phyloP scores from a whole-genome alignment of 1,140 invertebrate genomes.

The Oscheius sp. region DNA sequence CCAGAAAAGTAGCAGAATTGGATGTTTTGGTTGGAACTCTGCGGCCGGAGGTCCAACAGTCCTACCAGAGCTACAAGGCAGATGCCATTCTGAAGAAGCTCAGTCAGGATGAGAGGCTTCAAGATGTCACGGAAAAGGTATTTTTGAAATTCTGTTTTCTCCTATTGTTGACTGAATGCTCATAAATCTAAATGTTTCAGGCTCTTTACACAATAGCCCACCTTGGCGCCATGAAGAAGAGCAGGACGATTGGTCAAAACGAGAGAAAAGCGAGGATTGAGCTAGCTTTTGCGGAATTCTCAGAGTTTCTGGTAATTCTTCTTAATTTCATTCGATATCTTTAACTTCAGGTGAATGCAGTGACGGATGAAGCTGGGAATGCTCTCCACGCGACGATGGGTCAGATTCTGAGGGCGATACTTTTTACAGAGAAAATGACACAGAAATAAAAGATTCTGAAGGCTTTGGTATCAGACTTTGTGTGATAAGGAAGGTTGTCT shows the following conservation, averaged over 20 bases:
- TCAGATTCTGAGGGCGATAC: constrained; percentile 23
- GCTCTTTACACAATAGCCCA: constrained; percentile 30
- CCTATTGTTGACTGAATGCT: too few species aligned
- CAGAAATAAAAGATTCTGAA: neutral
- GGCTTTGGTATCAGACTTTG: too few species aligned
- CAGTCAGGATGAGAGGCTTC: constrained; percentile 18
- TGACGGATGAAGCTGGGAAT: constrained; percentile 27
- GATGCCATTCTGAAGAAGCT: constrained; percentile 22
- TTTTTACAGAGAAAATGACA: constrained; percentile 28
- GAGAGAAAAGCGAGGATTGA: constrained; percentile 27
- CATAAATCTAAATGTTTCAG: constrained; percentile 1
- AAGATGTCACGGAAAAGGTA: constrained; percentile 23
- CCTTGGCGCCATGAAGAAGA: constrained; percentile 16
- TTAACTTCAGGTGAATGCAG: constrained; percentile 1
- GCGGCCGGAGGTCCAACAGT: constrained; percentile 21
- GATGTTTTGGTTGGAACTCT: constrained; percentile 28
- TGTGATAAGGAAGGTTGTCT: too few species aligned
- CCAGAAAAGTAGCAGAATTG: constrained; percentile 22
- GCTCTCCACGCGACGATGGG: constrained; percentile 20
- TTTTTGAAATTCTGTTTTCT: neutral
- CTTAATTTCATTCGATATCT: neutral
- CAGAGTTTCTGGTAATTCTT: constrained; percentile 18
- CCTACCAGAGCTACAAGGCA: constrained; percentile 22
- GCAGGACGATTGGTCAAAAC: constrained; percentile 11
- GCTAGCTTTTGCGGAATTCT: constrained; percentile 23